These are phyloP conservation scores for Cylindroiulus punctatus DNA, from an alignment of 2,888 invertebrate species.

Conservation along the genomic window DNA sequence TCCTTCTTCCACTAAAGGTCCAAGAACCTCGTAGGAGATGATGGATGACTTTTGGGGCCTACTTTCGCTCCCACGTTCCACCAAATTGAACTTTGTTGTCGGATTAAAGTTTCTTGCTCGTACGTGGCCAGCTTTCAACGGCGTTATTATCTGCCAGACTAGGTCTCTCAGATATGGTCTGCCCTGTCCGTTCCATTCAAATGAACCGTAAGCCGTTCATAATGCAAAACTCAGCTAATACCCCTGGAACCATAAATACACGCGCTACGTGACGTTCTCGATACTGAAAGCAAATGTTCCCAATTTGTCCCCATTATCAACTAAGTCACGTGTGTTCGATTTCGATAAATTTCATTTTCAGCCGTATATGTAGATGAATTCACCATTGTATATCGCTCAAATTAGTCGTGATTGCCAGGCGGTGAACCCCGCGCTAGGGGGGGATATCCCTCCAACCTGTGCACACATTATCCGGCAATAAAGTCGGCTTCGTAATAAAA, in stretches of 20 bases:
- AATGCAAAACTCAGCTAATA: conserved; percentile 29
- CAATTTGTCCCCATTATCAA: conserved; percentile 27
- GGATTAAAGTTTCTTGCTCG: conserved; percentile 24
- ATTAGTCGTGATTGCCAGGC: not conserved
- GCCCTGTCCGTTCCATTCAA: not conserved
- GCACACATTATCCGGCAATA: conserved; percentile 13
- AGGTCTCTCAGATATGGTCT: not conserved
- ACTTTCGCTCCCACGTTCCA: not conserved
- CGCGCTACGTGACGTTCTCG: not conserved
- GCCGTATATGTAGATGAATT: not conserved
- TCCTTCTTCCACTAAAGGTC: not conserved
- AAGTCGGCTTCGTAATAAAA: conserved; percentile 32
- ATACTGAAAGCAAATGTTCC: not conserved
- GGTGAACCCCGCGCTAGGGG: not conserved
- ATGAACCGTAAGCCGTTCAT: not conserved
- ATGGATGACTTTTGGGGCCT: conserved; percentile 36
- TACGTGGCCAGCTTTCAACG: not conserved
- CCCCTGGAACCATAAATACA: not conserved
- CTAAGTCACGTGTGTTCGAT: not conserved
- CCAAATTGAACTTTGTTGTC: conserved; percentile 43
- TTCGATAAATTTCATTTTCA: not conserved
- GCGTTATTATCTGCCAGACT: not conserved
- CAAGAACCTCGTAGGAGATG: not conserved
- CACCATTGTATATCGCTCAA: not conserved
- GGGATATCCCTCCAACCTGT: not conserved